Percentiles rank a stretch among this genome's conserved stretches.
phyloP scores from a whole-genome alignment of 1,140 invertebrate species.

The Nylanderia fulva region DNA sequence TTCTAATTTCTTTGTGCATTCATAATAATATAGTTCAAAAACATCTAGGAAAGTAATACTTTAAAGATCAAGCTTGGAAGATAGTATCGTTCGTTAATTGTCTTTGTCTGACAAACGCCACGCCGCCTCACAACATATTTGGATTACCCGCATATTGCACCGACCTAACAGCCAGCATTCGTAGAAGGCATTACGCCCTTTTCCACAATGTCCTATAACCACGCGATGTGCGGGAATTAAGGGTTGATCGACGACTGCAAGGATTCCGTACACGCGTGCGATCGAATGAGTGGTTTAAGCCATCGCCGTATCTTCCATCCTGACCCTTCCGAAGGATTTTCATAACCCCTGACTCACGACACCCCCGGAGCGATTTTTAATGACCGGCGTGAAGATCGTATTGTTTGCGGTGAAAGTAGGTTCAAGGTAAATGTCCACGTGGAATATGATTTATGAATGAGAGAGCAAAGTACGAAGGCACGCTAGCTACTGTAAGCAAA shows the following conservation, averaged over 20 bases:
- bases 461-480: constrained; percentile 44
- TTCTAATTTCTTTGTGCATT: not conserved
- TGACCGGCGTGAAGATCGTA: constrained; percentile 43
- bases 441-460: constrained; percentile 70
- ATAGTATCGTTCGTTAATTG: constrained; percentile 12
- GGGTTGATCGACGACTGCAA: constrained; percentile 73
- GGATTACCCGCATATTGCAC: constrained; percentile 55
- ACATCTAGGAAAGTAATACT: not conserved
- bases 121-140: constrained; percentile 34
- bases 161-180: constrained; percentile 7
- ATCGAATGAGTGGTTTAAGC: constrained; percentile 22
- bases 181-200: constrained; percentile 55
- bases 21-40: not conserved
- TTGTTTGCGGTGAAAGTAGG: constrained; percentile 59
- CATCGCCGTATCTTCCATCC: constrained; percentile 39
- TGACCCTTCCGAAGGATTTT: constrained; percentile 43
- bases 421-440: constrained; percentile 53
- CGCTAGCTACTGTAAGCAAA: constrained; percentile 41
- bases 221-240: constrained; percentile 72
- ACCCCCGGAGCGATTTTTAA: constrained; percentile 68
- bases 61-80: not conserved
- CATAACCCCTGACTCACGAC: constrained; percentile 43
- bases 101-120: not conserved
- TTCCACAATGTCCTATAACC: constrained; percentile 63
- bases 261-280: constrained; percentile 30